Evolutionary conservation across 2,797 vertebrate species (phyloP).

Genomic region (Poeciliopsis paucimaculata): DNA sequence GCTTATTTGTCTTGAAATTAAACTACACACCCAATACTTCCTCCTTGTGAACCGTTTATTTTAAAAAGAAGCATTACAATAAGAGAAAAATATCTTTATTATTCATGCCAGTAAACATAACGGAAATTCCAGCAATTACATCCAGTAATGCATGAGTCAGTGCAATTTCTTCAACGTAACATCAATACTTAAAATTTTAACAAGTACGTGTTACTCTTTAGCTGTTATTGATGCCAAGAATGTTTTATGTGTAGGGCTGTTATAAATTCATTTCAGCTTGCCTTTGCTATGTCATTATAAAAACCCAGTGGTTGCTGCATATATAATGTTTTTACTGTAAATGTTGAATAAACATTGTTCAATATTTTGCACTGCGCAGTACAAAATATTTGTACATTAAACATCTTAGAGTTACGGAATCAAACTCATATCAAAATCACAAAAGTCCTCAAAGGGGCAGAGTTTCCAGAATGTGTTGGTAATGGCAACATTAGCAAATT

Average conservation of each 20-base stretch:
- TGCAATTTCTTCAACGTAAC: not conserved
- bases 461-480: too few species aligned
- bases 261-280: not conserved
- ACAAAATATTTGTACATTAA: not conserved
- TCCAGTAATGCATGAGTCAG: not conserved
- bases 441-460: too few species aligned
- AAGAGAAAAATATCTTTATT: not conserved
- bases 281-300: not conserved
- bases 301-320: too few species aligned
- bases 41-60: not conserved
- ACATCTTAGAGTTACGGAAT: too few species aligned
- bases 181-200: not conserved
- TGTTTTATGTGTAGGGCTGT: not conserved
- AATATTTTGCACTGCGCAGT: not conserved
- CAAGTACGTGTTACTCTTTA: not conserved
- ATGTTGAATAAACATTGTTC: not conserved
- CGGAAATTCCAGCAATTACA: not conserved
- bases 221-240: not conserved
- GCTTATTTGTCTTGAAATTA: not conserved
- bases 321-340: not conserved
- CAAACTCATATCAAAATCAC: too few species aligned
- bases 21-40: not conserved
- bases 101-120: not conserved
- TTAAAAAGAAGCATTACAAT: not conserved
- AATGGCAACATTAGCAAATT: too few species aligned